Base-by-base conservation (phyloP, 2,888 invertebrate genomes). In the Dorcus hopei region DNA sequence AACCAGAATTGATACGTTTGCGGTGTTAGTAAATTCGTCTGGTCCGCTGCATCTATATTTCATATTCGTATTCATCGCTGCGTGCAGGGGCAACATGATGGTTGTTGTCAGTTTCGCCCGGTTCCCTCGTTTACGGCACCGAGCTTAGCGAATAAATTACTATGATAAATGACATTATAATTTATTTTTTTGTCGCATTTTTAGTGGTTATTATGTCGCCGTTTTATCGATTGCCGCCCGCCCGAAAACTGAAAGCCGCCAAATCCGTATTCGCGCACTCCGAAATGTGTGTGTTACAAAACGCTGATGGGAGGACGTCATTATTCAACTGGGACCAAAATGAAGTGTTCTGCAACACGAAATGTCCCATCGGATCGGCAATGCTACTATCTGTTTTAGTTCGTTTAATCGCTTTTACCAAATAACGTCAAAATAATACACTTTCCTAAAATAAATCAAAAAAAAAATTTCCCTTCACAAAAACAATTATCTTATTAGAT, bases 41-140 rank as follows among this genome's bases (percentile, higher is more conserved):
- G 59, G 56, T 52, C 54, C 51, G 49, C 47, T 52, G 47, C 57
- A 71, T 70, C 71, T 70, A 71, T 70, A 72, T 71, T 70, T 71
- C 70, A 72, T 68, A 70, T 70, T 70, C 68, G 67, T 70, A 70
- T 71, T 71, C 68, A 70, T 68, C 66, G 63, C 67, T 57, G 65
- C 63, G 66, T 64, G 64, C 60, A 66, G 62, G 59, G 62, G 61
- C 67, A 62, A 68, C 68, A 70, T 68, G 64, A 68, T 68, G 65
- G 67, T 67, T 67, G 67, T 65, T 67, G 65, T 66, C 67, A 64
- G 64, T 40, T 33, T 49, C 16, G 38, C 26, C 26, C 26, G 26
- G 26, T 33, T 51, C 38, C 40, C 41, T 51, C 51, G 39, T 39
- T 33, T 14, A 51, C 38, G 39, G 51, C 33, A 14, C 40, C 19